Evolutionary conservation across 1,140 invertebrate species (phyloP).

Genomic region (Hestina assimilis): DNA sequence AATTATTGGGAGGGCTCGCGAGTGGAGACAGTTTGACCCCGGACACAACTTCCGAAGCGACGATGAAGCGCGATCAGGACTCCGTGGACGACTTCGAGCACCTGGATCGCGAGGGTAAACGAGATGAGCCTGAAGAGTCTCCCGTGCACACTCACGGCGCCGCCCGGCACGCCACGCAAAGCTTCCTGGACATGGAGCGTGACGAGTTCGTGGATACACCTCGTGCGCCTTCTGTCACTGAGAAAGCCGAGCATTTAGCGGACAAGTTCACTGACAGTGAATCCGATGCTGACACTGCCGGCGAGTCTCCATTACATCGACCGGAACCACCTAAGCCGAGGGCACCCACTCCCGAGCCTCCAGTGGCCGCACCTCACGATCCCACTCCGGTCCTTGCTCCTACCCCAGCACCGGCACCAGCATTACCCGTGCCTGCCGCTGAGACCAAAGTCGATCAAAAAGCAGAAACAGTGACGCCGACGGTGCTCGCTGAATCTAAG

Average conservation of each 20-base stretch:
- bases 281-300: constrained; percentile 66
- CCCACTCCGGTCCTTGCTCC: constrained; percentile 41
- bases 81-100: constrained; percentile 86
- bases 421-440: constrained; percentile 11
- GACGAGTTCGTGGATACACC: constrained; percentile 64
- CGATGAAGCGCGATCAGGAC: constrained; percentile 81
- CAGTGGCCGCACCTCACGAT: constrained; percentile 31
- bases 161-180: constrained; percentile 72
- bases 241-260: constrained; percentile 63
- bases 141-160: constrained; percentile 55
- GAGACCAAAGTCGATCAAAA: constrained; percentile 25
- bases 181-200: constrained; percentile 78
- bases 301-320: constrained; percentile 59
- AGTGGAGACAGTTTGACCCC: constrained; percentile 47
- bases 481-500: constrained; percentile 29
- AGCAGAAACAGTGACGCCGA: constrained; percentile 21
- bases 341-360: constrained; percentile 45
- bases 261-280: constrained; percentile 78
- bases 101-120: constrained; percentile 77
- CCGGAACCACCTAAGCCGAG: constrained; percentile 43
- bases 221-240: constrained; percentile 52
- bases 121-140: constrained; percentile 52
- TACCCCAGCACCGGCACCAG: constrained; percentile 23
- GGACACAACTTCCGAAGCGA: constrained; percentile 28
- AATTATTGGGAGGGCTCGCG: constrained; percentile 54